Evolutionary conservation across 1,140 invertebrate species (phyloP), one percentile per base, ranked within the genome.

Genomic region (Melitaea cinxia): DNA sequence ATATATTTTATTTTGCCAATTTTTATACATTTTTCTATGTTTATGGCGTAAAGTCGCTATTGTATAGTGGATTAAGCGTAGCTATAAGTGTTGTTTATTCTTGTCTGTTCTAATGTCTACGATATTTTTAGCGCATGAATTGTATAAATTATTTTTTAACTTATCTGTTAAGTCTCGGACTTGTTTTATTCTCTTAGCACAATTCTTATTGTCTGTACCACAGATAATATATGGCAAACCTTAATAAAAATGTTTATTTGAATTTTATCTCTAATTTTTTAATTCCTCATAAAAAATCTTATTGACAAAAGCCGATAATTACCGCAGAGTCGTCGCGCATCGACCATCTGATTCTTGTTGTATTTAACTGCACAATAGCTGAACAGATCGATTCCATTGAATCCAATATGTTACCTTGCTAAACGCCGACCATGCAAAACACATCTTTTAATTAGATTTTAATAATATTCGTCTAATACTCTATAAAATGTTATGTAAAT

Each of bases 71-170:
- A n/a, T 42, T 7, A 7, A 42, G 14, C 4, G 37, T 42, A 42
- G 37, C 37, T 42, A 7, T 42, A 42, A 42, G 37, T 42, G 37
- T 42, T 42, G 30, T 33, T 33, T 33, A 33, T 10, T n/a, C n/a
- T 10, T 33, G 30, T 33, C 15, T 42, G 37, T 42, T 42, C 17
- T 17, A 7, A 42, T 7, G 9, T 17, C 17, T 17, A 2, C 0
- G 4, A 42, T 17, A 17, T 1, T 42, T 42, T 37, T 37, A 37
- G 35, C 14, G 35, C 35, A 37, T 42, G 37, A 42, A 9, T 42
- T 39, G n/a, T 30, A 52, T 52, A 52, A 52, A 26, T 17, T 15
- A 28, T 52, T 52, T 47, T 52, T 42, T 17, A n/a, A n/a, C n/a
- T 42, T 4, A 4, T 39, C 4, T 39, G 4, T 39, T 2, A 39